Conservation (phyloP, 2,797 vertebrate species). For the Cuculus canorus region DNA sequence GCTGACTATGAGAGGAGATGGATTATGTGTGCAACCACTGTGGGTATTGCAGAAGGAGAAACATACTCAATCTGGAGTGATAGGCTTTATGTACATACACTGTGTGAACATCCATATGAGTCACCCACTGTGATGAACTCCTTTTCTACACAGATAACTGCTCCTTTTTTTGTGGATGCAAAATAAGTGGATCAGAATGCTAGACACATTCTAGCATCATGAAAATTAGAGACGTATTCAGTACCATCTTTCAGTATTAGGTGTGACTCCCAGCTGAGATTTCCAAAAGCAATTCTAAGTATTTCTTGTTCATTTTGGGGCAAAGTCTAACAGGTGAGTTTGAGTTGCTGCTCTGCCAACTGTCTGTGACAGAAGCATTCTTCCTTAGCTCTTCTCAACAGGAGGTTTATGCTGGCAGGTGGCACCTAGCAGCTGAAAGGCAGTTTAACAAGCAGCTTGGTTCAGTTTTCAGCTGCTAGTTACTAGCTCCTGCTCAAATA, state of each 20-base stretch:
- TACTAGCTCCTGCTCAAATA: background rate
- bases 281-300: background rate
- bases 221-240: background rate
- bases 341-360: background rate
- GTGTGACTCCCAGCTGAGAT: background rate
- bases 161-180: constrained; percentile 3
- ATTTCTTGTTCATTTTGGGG: background rate
- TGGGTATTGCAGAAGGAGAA: constrained; percentile 1
- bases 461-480: background rate
- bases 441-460: background rate
- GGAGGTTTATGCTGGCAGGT: background rate
- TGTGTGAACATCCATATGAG: constrained; percentile 17
- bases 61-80: constrained; percentile 1
- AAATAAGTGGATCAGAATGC: background rate
- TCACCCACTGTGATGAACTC: background rate
- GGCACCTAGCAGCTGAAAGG: background rate
- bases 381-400: background rate
- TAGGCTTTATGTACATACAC: background rate
- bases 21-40: background rate
- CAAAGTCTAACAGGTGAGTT: background rate
- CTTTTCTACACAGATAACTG: constrained; percentile 1
- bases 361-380: background rate
- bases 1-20: background rate
- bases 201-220: background rate
- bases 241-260: background rate